Evolutionary conservation across 2,888 invertebrate genomes (phyloP).

Genomic region (Drosophila aldrichi): DNA sequence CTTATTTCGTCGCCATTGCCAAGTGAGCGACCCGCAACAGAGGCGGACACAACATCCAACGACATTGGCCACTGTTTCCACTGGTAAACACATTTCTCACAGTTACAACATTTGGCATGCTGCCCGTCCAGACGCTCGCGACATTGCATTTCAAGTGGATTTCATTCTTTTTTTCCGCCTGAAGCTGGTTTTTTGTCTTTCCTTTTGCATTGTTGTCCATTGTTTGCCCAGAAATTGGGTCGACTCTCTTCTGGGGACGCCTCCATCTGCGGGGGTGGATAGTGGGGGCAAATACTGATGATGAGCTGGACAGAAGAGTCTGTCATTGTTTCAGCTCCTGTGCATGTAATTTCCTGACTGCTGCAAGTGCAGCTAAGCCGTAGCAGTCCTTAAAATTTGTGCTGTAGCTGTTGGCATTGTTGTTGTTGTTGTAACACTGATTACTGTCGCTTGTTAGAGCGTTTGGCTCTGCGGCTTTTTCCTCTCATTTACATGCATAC

Average conservation of each 20-base stretch:
- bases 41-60: slow-evolving; percentile 17
- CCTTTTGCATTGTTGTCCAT: slow-evolving; percentile 26
- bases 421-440: slow-evolving; percentile 59
- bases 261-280: slow-evolving; percentile 11
- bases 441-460: slow-evolving; percentile 75
- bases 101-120: slow-evolving; percentile 60
- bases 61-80: slow-evolving; percentile 41
- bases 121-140: slow-evolving; percentile 48
- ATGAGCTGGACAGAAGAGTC: slow-evolving; percentile 61
- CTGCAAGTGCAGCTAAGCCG: slow-evolving; percentile 30
- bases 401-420: slow-evolving; percentile 26
- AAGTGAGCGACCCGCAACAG: slow-evolving; percentile 19
- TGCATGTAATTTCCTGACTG: slow-evolving; percentile 69
- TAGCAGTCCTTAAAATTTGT: slow-evolving; percentile 28
- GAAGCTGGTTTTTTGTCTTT: slow-evolving; percentile 24
- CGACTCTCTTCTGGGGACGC: slow-evolving; percentile 48
- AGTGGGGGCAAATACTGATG: slow-evolving; percentile 31
- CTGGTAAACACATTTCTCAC: slow-evolving; percentile 71
- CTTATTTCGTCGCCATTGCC: slow-evolving; percentile 63
- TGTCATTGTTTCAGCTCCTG: slow-evolving; percentile 69
- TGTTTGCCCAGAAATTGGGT: slow-evolving; percentile 72
- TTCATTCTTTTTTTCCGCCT: slow-evolving; percentile 28
- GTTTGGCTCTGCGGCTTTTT: slow-evolving; percentile 74
- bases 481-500: slow-evolving; percentile 54
- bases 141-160: slow-evolving; percentile 63